Percentiles rank a stretch among this genome's conserved stretches.
Conservation (phyloP, 2,113 vertebrate genomes). For the Haemorhous mexicanus region DNA sequence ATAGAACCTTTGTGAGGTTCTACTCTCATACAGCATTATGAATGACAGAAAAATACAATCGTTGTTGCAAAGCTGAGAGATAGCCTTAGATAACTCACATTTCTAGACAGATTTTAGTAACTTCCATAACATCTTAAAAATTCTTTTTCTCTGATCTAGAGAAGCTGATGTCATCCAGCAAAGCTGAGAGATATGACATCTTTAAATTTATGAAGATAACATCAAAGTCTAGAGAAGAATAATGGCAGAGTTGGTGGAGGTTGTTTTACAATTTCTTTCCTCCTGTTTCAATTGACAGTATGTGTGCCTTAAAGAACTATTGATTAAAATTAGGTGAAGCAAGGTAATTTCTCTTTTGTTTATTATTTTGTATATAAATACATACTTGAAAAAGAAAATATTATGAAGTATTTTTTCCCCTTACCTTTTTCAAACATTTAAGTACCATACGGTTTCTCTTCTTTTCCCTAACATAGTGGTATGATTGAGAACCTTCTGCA, state of each 20-base stretch:
- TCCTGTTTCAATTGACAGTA: background rate
- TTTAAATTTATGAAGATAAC: background rate
- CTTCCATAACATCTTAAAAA: background rate
- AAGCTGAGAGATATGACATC: background rate
- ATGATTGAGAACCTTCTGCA: background rate
- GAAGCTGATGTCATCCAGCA: background rate
- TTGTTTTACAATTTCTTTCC: background rate
- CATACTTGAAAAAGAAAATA: background rate
- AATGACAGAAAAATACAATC: background rate
- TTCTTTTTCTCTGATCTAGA: background rate
- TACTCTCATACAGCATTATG: background rate
- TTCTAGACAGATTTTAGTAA: background rate
- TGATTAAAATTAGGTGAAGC: background rate
- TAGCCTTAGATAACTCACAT: background rate
- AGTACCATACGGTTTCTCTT: background rate
- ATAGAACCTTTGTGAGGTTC: background rate
- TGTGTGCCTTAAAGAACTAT: background rate
- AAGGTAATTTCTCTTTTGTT: background rate
- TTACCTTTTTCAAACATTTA: background rate
- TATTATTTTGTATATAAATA: background rate
- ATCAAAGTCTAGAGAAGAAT: background rate
- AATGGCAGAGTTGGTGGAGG: background rate
- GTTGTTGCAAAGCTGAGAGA: rapidly evolving
- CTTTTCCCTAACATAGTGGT: background rate
- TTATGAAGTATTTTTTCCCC: background rate